Percentiles rank a stretch among this genome's conserved stretches.
These are phyloP conservation scores for Byasa hedistus DNA, from an alignment of 2,888 invertebrate genomes.

Conservation along the genomic window DNA sequence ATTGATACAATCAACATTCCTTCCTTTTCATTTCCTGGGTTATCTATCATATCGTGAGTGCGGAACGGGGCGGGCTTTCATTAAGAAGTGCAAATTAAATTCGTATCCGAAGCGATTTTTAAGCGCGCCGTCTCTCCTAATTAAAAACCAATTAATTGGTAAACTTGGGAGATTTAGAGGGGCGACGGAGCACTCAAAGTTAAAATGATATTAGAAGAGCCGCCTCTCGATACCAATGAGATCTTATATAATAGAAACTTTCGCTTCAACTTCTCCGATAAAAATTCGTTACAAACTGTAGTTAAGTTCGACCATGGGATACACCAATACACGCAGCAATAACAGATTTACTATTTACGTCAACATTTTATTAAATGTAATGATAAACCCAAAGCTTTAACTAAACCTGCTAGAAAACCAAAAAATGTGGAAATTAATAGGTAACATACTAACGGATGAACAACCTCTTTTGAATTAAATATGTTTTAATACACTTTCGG, in stretches of 20 bases:
- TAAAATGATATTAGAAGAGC: constrained; percentile 14
- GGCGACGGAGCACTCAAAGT: constrained; percentile 24
- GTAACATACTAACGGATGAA: too few relatives aligned
- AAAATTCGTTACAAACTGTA: background rate
- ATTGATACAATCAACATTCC: constrained; percentile 58
- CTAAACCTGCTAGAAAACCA: too few relatives aligned
- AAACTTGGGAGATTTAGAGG: constrained; percentile 26
- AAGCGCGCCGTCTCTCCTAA: constrained; percentile 51
- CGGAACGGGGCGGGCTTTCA: constrained; percentile 49
- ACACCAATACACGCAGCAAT: background rate
- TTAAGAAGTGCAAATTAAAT: constrained; percentile 69
- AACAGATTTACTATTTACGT: background rate
- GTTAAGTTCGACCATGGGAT: background rate
- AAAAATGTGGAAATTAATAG: too few relatives aligned
- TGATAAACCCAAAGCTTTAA: too few relatives aligned
- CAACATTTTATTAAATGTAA: background rate
- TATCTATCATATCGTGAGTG: constrained; percentile 50
- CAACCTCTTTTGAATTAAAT: too few relatives aligned
- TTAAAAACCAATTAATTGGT: constrained; percentile 55
- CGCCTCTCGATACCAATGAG: constrained; percentile 4
- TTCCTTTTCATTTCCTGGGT: constrained; percentile 36
- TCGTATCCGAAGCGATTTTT: constrained; percentile 56
- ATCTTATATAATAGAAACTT: constrained; percentile 5
- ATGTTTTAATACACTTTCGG: too few relatives aligned
- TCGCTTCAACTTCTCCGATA: background rate